Conservation (phyloP, 1,140 invertebrate genomes). For the Tetramorium parvispinum region DNA sequence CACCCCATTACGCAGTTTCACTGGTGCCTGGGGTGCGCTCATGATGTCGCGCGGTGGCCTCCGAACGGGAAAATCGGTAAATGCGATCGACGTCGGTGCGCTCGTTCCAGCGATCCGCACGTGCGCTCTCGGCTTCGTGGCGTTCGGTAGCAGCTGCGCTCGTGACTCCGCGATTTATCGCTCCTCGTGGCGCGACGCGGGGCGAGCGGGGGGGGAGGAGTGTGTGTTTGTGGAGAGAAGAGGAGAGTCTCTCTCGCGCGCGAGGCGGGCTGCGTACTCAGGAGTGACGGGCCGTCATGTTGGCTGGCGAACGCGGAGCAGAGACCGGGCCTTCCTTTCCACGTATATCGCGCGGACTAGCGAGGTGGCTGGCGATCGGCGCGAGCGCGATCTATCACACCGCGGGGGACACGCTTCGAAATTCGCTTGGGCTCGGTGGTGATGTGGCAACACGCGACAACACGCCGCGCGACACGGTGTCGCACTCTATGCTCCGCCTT, state of each 20-base stretch:
- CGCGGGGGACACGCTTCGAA: constrained; percentile 73
- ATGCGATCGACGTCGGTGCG: constrained; percentile 42
- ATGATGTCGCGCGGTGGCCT: constrained; percentile 77
- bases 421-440: constrained; percentile 78
- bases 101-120: constrained; percentile 30
- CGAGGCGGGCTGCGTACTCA: constrained; percentile 43
- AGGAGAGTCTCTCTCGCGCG: neutral
- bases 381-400: constrained; percentile 80
- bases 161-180: constrained; percentile 27
- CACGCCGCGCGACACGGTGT: constrained; percentile 68
- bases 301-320: constrained; percentile 30
- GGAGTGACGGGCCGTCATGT: constrained; percentile 75
- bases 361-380: constrained; percentile 56
- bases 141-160: constrained; percentile 4
- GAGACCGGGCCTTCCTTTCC: constrained; percentile 4
- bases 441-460: constrained; percentile 85
- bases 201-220: no score
- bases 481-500: constrained; percentile 70
- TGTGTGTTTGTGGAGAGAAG: no score
- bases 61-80: constrained; percentile 21
- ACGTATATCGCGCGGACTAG: constrained; percentile 34
- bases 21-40: constrained; percentile 83
- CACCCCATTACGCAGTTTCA: constrained; percentile 85
- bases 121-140: constrained; percentile 4
- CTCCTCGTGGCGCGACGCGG: constrained; percentile 40